A percentile compares a stretch with the other conserved stretches of the same genome.
Conservation (phyloP, 2,888 invertebrate genomes). For the Tolmerus cingulatus region DNA sequence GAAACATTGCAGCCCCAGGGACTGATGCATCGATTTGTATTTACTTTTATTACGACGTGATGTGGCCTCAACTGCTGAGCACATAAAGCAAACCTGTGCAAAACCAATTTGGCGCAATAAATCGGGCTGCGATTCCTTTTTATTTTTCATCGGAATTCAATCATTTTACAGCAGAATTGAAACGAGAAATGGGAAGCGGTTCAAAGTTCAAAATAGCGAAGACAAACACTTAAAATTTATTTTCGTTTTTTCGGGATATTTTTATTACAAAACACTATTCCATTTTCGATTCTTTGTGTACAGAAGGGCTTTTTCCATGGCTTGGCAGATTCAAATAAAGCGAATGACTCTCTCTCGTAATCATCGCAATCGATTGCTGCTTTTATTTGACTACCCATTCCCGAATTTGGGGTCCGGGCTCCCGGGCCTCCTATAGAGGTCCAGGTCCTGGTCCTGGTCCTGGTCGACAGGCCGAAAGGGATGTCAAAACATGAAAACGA, state of each 20-base stretch:
- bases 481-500: neutral
- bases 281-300: neutral
- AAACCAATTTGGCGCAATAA: neutral
- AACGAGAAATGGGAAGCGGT: neutral
- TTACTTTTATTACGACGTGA: neutral
- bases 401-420: neutral
- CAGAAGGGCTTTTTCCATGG: neutral
- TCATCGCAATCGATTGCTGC: neutral
- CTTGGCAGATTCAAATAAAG: neutral
- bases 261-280: neutral
- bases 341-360: neutral
- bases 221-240: neutral
- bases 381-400: neutral
- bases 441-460: neutral
- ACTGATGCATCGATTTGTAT: neutral
- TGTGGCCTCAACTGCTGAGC: neutral
- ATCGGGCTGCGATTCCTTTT: neutral
- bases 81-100: neutral
- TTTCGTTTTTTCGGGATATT: neutral
- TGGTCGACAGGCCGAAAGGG: neutral
- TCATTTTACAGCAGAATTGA: neutral
- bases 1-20: neutral
- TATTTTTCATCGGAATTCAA: neutral
- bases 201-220: neutral
- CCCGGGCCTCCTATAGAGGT: neutral